phyloP scores from a whole-genome alignment of 1,140 invertebrate species.

The Apocrypta bakeri region DNA sequence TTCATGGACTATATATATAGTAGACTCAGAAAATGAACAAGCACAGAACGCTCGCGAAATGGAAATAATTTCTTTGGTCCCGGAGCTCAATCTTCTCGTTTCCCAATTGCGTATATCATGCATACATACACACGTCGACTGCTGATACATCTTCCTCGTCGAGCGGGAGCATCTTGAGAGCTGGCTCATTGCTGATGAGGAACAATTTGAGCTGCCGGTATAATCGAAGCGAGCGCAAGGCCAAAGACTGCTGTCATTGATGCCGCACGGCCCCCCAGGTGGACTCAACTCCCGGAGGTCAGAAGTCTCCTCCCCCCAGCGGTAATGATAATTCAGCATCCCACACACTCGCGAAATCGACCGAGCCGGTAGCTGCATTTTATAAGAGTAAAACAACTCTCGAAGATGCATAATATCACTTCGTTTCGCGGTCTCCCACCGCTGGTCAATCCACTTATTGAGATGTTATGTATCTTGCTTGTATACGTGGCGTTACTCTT shows the following conservation, averaged over 20 bases:
- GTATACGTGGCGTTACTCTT: too few species aligned
- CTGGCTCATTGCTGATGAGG: not conserved
- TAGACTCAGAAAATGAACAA: not conserved
- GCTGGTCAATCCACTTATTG: slow-evolving; percentile 35
- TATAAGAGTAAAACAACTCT: not conserved
- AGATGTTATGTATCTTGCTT: too few species aligned
- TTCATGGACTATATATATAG: too few species aligned
- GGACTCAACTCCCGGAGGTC: slow-evolving; percentile 13
- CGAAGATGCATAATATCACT: not conserved
- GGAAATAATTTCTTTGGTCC: slow-evolving; percentile 26
- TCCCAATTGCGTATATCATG: not conserved
- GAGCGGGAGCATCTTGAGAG: not conserved
- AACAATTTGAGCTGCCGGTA: slow-evolving; percentile 29
- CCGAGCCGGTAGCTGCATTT: slow-evolving; percentile 1
- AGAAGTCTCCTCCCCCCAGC: slow-evolving; percentile 5
- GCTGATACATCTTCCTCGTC: slow-evolving; percentile 11
- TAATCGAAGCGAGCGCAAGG: slow-evolving; percentile 26
- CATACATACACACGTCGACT: not conserved
- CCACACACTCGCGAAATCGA: slow-evolving; percentile 2
- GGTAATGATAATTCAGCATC: slow-evolving; percentile 23
- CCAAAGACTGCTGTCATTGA: slow-evolving; percentile 31
- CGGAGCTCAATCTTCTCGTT: not conserved
- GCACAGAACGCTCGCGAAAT: not conserved
- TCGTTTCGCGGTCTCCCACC: not conserved
- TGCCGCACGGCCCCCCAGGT: slow-evolving; percentile 35